Percentiles rank a stretch among this genome's conserved stretches.
Conservation (phyloP, 2,888 invertebrate species). For the Auanema freiburgensis region DNA sequence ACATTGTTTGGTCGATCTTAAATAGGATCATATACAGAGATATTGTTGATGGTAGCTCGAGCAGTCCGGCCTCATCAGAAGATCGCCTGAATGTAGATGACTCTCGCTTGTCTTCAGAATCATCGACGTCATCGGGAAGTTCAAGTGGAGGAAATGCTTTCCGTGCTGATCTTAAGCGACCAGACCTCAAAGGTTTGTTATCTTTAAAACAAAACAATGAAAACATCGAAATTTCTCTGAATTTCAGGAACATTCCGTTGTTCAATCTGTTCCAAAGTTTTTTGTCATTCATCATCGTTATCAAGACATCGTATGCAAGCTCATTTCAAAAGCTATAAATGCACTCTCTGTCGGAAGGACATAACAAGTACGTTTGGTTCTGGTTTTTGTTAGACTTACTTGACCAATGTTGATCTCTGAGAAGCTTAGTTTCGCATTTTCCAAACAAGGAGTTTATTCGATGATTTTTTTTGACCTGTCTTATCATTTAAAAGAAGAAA, state of each 20-base stretch:
- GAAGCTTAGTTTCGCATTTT: background rate
- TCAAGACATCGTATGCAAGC: slow-evolving; percentile 60
- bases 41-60: slow-evolving; percentile 6
- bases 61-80: slow-evolving; percentile 15
- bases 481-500: background rate
- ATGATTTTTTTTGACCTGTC: background rate
- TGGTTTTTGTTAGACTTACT: slow-evolving; percentile 1
- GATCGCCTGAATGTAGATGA: slow-evolving; percentile 1
- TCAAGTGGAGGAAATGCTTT: slow-evolving; percentile 8
- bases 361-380: slow-evolving; percentile 50
- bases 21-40: background rate
- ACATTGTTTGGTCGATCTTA: background rate
- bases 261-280: slow-evolving; percentile 54
- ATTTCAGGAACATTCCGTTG: slow-evolving; percentile 55
- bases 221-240: slow-evolving; percentile 2
- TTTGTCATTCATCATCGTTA: slow-evolving; percentile 58
- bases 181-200: slow-evolving; percentile 42
- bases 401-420: background rate
- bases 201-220: slow-evolving; percentile 5
- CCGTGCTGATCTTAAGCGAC: slow-evolving; percentile 36
- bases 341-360: slow-evolving; percentile 56
- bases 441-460: slow-evolving; percentile 1
- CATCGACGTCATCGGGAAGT: too few relatives aligned
- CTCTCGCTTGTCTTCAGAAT: too few relatives aligned
- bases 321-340: slow-evolving; percentile 58